Conservation (phyloP, 2,113 vertebrate genomes). For the Rhizomys pruinosus region DNA sequence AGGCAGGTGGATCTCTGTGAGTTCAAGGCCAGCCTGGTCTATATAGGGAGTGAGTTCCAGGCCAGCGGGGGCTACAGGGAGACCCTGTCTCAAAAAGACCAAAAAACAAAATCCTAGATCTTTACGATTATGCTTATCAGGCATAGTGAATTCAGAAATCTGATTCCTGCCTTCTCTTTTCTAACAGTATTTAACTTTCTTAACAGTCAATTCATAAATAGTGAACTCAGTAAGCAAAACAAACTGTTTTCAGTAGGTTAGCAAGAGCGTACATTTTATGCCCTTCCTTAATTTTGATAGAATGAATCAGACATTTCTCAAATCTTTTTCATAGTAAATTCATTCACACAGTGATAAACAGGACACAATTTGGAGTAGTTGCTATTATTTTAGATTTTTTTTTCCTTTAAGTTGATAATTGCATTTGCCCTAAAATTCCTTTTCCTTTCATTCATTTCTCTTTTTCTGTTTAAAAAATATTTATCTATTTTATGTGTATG, state of each 20-base stretch:
- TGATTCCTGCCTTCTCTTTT: constrained; percentile 26
- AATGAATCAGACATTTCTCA: not conserved
- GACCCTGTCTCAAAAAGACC: too few species aligned
- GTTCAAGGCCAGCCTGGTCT: too few species aligned
- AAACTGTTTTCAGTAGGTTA: constrained; percentile 41
- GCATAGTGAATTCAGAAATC: not conserved
- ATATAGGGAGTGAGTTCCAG: too few species aligned
- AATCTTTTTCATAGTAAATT: constrained; percentile 12
- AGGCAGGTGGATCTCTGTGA: too few species aligned
- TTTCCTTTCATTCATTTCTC: not conserved
- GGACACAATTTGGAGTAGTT: not conserved
- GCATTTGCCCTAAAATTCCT: constrained; percentile 14
- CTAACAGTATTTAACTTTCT: constrained; percentile 30
- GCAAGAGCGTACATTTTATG: constrained; percentile 35
- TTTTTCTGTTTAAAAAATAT: not conserved
- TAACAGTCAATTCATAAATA: not conserved
- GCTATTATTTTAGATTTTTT: not conserved
- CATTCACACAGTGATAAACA: not conserved
- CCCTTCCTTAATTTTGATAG: not conserved
- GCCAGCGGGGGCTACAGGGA: too few species aligned
- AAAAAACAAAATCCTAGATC: not conserved
- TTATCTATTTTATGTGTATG: not conserved
- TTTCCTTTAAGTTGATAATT: constrained; percentile 36
- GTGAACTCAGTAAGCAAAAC: constrained; percentile 4
- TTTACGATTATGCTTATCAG: not conserved